Base-by-base conservation (phyloP, 2,797 vertebrate genomes). In the Kryptopterus vitreolus region DNA sequence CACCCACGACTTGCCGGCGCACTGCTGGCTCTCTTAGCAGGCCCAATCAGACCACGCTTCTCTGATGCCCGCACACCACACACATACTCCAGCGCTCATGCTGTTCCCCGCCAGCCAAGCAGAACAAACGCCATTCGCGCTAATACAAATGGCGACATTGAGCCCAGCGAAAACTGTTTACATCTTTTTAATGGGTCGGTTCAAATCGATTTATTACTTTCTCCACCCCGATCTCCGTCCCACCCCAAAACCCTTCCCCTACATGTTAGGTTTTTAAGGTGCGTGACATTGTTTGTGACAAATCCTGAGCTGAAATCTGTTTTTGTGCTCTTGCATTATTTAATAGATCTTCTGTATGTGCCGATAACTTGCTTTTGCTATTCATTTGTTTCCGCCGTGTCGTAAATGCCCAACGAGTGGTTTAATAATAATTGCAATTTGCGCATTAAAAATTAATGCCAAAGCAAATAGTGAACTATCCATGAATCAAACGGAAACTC, bases 391-490 rank as follows among this genome's bases (percentile, higher is more conserved):
- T 76, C 53, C n/a, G 26, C 62, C 10, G n/a, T 61, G 50, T 79
- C 74, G 31, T 81, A 82, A 82, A 83, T 65, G 81, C 63, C 74
- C 79, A 72, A 58, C 24, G 35, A 77, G 57, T 58, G 57, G 78
- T 85, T 83, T 72, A 78, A 71, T 68, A 61, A 55, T 66, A 76
- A 82, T 82, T 72, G 79, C 38, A n/a, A 48, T 66, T n/a, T 59
- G 59, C 72, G 66, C 75, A 52, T 85, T 86, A 76, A 86, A 81
- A 82, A 79, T 55, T 8, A 81, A 86, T 66, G 81, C 81, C 83
- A 86, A 84, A 84, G 85, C 76, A 80, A 86, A 83, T 81, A 86
- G 35, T 74, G 22, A 59, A 59, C 53, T 38, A 73, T 22, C 71
- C 22, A 38, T 58, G n/a, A 15, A 26, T 58, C 7, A 22, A 35